Base-by-base conservation (phyloP, 2,113 vertebrate genomes). In the Falco punctatus region DNA sequence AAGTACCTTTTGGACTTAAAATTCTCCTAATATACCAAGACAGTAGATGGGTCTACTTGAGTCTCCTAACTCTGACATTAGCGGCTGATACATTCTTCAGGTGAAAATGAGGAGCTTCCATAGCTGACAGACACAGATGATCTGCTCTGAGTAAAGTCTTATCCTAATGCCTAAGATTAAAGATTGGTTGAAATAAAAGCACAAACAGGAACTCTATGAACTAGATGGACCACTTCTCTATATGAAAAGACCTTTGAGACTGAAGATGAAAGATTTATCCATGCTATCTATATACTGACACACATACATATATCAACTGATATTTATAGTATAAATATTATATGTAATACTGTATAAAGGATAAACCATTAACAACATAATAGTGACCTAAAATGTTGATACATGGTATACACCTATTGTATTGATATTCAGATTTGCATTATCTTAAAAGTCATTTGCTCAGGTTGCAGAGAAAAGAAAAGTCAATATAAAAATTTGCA, bases 21-120 rank as follows among this genome's bases (percentile, higher is more conserved):
- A 81, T 85, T 91, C 19, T 73, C 5, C 15, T 51, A 51, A 42
- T 51, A 19, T 14, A 81, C 15, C 22, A 55, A 79, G 26, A 28
- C 5, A 2, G 21, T 40, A 70, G 35, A 49, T n/a, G 46, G 2
- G 40, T 8, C 23, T 62, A 9, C 8, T 51, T 0, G 0, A 79
- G 14, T 49, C n/a, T 69, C 10, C 30, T 61, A 52, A 49, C 24
- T 77, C 40, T 66, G 55, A n/a, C 27, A 73, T 35, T 35, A 72
- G 11, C 15, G 18, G 35, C 44, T 42, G 46, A 44, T 51, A 8
- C 2, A 38, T 70, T 85, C 38, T 42, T 90, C 79, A 78, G 54
- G 33, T 51, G 14, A 65, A 92, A 44, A 13, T 61, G 61, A 70
- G n/a, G 17, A 72, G 7, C 7, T 74, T 11, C 30, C 5, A 2